Evolutionary conservation across 2,888 invertebrate genomes (phyloP).

Genomic region (Rhodophaea formosa): DNA sequence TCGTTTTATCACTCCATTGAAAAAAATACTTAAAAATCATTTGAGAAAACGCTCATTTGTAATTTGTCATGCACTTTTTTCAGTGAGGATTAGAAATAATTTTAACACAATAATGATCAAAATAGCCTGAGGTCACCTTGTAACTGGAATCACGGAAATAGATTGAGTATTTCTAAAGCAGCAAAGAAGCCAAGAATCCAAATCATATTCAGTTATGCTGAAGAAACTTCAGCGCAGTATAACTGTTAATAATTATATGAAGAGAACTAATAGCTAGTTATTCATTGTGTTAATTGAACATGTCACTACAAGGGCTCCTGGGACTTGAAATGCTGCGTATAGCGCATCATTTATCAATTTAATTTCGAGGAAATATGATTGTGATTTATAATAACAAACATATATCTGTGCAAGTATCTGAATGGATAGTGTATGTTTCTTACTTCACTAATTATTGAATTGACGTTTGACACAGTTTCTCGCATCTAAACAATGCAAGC

Average conservation of each 20-base stretch:
- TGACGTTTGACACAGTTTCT: no score
- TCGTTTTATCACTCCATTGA: no score
- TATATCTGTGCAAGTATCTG: no score
- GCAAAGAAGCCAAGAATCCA: slow-evolving; percentile 7
- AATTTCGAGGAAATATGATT: not conserved
- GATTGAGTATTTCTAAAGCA: not conserved
- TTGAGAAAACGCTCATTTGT: not conserved
- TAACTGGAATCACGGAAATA: slow-evolving; percentile 4
- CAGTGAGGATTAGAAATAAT: not conserved
- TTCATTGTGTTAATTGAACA: slow-evolving; percentile 7
- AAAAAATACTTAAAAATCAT: not conserved
- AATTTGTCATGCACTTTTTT: not conserved
- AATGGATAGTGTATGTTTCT: no score
- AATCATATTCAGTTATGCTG: not conserved
- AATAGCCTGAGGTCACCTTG: slow-evolving; percentile 29
- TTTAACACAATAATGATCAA: slow-evolving; percentile 6
- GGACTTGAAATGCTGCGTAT: not conserved
- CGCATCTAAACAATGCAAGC: no score
- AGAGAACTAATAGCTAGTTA: not conserved
- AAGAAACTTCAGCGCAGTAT: not conserved
- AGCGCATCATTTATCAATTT: not conserved
- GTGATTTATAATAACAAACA: no score
- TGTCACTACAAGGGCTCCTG: slow-evolving; percentile 9
- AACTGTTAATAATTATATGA: not conserved
- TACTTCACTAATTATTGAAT: no score